A percentile compares a stretch with the other conserved stretches of the same genome.
phyloP scores from a whole-genome alignment of 1,140 invertebrate genomes.

The Aporrectodea caliginosa region DNA sequence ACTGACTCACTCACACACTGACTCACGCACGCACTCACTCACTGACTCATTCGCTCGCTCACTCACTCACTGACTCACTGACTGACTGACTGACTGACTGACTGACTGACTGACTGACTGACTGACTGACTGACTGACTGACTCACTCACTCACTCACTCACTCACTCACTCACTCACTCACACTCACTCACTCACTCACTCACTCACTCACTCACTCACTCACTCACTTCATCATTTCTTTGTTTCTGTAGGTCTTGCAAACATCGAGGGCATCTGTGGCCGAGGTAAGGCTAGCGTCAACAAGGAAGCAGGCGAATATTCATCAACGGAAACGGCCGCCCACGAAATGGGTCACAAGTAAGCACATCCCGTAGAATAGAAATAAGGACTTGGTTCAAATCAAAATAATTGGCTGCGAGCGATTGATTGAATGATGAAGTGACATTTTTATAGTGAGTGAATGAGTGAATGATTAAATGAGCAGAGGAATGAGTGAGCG shows the following conservation, averaged over 20 bases:
- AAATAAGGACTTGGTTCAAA: not conserved
- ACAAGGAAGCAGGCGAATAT: constrained; percentile 18
- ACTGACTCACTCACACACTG: too few species aligned
- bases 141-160: too few species aligned
- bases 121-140: too few species aligned
- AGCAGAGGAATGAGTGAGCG: not conserved
- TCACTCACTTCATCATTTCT: too few species aligned
- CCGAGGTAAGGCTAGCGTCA: not conserved
- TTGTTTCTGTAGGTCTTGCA: constrained; percentile 5
- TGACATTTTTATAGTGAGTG: not conserved
- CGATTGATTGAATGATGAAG: not conserved
- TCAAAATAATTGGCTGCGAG: not conserved
- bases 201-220: too few species aligned
- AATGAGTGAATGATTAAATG: not conserved
- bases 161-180: too few species aligned
- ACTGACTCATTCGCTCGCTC: too few species aligned
- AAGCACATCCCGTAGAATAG: not conserved
- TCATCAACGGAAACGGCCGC: not conserved
- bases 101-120: too few species aligned
- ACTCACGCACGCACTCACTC: too few species aligned
- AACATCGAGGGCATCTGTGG: constrained; percentile 21
- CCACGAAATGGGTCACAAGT: constrained; percentile 26
- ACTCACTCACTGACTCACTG: too few species aligned
- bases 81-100: too few species aligned
- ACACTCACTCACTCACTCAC: too few species aligned